A percentile compares a stretch with the other conserved stretches of the same genome.
Evolutionary conservation across 2,113 vertebrate species (phyloP).

Genomic region (Pagrus major): DNA sequence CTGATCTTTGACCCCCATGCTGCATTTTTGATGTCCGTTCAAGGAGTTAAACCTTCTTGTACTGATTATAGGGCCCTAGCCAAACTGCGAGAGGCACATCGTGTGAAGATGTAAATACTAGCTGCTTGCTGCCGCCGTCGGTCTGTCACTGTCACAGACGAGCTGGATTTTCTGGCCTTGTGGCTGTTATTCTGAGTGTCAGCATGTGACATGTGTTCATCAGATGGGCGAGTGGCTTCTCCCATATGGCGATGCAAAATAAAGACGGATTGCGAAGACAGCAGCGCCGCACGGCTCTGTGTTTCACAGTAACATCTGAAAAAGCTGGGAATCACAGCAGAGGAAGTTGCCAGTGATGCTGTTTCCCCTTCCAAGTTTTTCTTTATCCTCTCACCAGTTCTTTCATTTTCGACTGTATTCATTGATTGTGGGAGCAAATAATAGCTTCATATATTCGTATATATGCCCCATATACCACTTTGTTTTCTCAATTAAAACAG

Average conservation of each 20-base stretch:
- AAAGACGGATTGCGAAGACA: constrained; percentile 43
- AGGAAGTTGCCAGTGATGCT: constrained; percentile 24
- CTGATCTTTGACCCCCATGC: background rate
- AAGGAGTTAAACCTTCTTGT: background rate
- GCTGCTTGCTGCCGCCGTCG: constrained; percentile 14
- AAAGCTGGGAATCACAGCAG: constrained; percentile 42
- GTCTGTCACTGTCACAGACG: constrained; percentile 43
- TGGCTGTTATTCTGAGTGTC: constrained; percentile 50
- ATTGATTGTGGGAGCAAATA: background rate
- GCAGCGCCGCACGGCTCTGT: constrained; percentile 3
- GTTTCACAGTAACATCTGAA: constrained; percentile 52
- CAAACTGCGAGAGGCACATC: background rate
- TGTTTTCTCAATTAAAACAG: background rate
- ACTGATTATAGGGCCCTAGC: background rate
- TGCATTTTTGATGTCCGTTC: background rate
- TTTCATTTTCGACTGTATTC: background rate
- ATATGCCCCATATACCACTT: background rate
- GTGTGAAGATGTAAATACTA: constrained; percentile 29
- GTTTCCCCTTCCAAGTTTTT: constrained; percentile 5
- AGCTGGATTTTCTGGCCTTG: constrained; percentile 50
- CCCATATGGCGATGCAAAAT: constrained; percentile 57
- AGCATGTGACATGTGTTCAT: constrained; percentile 68
- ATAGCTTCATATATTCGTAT: background rate
- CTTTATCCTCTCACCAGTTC: background rate
- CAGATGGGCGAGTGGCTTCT: constrained; percentile 64